phyloP scores from a whole-genome alignment of 2,888 invertebrate genomes.

The Drosophila heteroneura region DNA sequence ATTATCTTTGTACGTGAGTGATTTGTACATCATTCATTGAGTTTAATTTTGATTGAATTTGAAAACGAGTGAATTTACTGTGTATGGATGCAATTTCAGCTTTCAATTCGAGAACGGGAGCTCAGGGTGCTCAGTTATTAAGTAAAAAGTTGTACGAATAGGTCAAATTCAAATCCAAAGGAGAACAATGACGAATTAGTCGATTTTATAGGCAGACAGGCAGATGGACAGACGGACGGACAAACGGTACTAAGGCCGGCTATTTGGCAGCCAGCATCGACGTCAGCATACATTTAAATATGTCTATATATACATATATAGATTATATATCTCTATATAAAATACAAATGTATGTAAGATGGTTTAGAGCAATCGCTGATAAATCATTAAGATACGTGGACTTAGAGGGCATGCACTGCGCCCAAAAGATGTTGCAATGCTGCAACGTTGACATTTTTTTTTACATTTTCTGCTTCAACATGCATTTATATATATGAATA shows the following conservation, averaged over 20 bases:
- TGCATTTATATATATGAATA: not conserved
- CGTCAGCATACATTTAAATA: slow-evolving; percentile 56
- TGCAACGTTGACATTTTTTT: slow-evolving; percentile 22
- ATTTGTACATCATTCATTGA: not conserved
- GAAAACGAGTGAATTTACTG: not conserved
- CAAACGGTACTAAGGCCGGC: slow-evolving; percentile 63
- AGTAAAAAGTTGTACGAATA: not conserved
- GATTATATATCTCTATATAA: slow-evolving; percentile 2
- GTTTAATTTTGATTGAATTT: not conserved
- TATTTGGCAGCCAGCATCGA: slow-evolving; percentile 56
- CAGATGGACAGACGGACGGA: slow-evolving; percentile 28
- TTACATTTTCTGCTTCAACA: slow-evolving; percentile 8
- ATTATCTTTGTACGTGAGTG: not conserved
- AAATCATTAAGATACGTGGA: slow-evolving; percentile 17
- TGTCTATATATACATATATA: slow-evolving; percentile 7
- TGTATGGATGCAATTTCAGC: not conserved
- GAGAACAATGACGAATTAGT: slow-evolving; percentile 74
- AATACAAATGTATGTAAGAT: not conserved
- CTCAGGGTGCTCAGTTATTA: not conserved
- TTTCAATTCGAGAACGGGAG: not conserved
- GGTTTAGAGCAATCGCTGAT: slow-evolving; percentile 9
- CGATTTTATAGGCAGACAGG: slow-evolving; percentile 38
- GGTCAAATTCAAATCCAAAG: slow-evolving; percentile 33
- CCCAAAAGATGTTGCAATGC: slow-evolving; percentile 26
- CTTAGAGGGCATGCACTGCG: slow-evolving; percentile 50